Percentiles rank a stretch among this genome's conserved stretches.
These are phyloP conservation scores for Gallinago jamesoni DNA, from an alignment of 2,113 vertebrate species.

Conservation along the genomic window DNA sequence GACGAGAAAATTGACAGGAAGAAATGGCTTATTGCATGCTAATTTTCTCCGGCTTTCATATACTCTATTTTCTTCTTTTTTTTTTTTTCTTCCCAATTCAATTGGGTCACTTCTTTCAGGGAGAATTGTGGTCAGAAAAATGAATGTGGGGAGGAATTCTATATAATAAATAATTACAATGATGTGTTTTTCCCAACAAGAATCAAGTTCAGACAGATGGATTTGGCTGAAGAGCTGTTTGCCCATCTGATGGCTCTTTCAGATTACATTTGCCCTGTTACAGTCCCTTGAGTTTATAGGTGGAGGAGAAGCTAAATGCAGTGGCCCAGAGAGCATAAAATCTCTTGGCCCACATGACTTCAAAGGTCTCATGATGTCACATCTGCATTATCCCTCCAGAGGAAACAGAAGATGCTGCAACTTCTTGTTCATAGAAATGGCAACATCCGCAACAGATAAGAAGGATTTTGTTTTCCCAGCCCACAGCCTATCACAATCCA, in stretches of 20 bases:
- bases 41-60: constrained; percentile 21
- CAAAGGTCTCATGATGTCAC: background rate
- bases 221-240: constrained; percentile 4
- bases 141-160: background rate
- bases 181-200: background rate
- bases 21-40: constrained; percentile 40
- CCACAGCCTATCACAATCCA: background rate
- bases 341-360: background rate
- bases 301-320: background rate
- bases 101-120: background rate
- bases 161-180: background rate
- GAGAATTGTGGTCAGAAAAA: background rate
- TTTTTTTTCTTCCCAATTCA: background rate
- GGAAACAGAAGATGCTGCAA: background rate
- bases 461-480: background rate
- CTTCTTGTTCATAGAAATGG: background rate
- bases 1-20: constrained; percentile 20
- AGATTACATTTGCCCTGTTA: background rate
- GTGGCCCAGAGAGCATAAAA: background rate
- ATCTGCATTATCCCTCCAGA: background rate
- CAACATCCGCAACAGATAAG: background rate
- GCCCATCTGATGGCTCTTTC: background rate
- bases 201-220: constrained; percentile 19
- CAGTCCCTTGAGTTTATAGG: background rate
- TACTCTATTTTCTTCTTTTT: background rate